Evolutionary conservation across 2,888 invertebrate genomes (phyloP), one percentile per base, ranked within the genome.

Genomic region (Anagyrus pseudococci): DNA sequence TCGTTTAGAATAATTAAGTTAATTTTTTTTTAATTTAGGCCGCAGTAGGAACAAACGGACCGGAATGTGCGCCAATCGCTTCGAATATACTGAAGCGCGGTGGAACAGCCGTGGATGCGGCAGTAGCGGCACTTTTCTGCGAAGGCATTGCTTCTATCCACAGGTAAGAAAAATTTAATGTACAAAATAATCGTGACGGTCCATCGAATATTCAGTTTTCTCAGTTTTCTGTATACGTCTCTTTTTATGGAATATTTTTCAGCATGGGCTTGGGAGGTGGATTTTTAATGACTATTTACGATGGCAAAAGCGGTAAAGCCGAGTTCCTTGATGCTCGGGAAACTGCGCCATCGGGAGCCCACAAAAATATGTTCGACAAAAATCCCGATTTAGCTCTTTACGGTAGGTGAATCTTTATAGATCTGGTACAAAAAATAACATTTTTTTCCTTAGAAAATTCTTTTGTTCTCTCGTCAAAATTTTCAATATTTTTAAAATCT

Each of bases 191-290:
- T n/a, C n/a, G n/a, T n/a, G n/a, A n/a, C n/a, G n/a, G n/a, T n/a
- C n/a, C n/a, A n/a, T n/a, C n/a, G n/a, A n/a, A n/a, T n/a, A n/a
- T n/a, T n/a, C n/a, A n/a, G n/a, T n/a, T n/a, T n/a, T n/a, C n/a
- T n/a, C n/a, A n/a, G n/a, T n/a, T n/a, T n/a, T n/a, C n/a, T n/a
- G n/a, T n/a, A n/a, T n/a, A n/a, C n/a, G n/a, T n/a, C n/a, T n/a
- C n/a, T n/a, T n/a, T n/a, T n/a, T n/a, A n/a, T n/a, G n/a, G n/a
- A n/a, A n/a, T n/a, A n/a, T n/a, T n/a, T n/a, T 61, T 10, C 53
- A 89, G 92, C 77, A 91, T 90, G 88, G 96, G 96, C 0, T 82
- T 96, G 4, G 95, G 96, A 4, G 96, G 96, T 47, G 96, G 96
- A 15, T 95, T 95, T 81, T 82, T 95, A 33, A 89, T 93, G 81